Conservation (phyloP, 2,113 vertebrate genomes). For the Campylomormyrus tamandua region DNA sequence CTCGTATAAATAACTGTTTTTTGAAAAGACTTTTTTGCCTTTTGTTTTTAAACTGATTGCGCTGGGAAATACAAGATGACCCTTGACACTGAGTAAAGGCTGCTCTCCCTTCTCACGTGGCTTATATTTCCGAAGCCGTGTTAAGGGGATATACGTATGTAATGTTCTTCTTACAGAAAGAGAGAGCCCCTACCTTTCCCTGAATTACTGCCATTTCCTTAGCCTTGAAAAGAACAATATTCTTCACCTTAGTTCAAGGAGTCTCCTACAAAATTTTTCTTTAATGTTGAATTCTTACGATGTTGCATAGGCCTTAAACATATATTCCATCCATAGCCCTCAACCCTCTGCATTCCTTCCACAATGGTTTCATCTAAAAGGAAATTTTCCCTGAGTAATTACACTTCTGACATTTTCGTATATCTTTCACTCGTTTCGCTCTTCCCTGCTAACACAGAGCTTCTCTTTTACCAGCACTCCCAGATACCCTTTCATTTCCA, state of each 20-base stretch:
- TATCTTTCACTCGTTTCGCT: background rate
- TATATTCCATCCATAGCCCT: background rate
- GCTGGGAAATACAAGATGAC: constrained; percentile 33
- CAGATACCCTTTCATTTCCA: background rate
- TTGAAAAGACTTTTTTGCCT: background rate
- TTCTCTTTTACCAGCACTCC: background rate
- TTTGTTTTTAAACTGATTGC: background rate
- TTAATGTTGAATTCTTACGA: background rate
- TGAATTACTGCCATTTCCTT: background rate
- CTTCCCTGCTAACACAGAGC: background rate
- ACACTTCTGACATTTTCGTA: background rate
- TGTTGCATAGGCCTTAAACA: background rate
- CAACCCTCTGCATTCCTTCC: background rate
- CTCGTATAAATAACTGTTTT: background rate
- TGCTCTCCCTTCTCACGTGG: constrained; percentile 35
- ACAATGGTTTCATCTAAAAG: background rate
- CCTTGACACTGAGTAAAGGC: constrained; percentile 23
- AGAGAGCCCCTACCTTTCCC: constrained; percentile 16
- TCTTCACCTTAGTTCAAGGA: constrained; percentile 27
- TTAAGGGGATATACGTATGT: constrained; percentile 19
- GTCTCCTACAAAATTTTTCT: constrained; percentile 25
- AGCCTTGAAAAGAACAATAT: background rate
- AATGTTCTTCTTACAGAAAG: constrained; percentile 17
- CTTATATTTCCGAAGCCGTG: constrained; percentile 38
- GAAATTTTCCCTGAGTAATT: background rate